A percentile compares a stretch with the other conserved stretches of the same genome.
These are phyloP conservation scores for Drosophila equinoxialis DNA, from an alignment of 1,140 invertebrate species.

Conservation along the genomic window DNA sequence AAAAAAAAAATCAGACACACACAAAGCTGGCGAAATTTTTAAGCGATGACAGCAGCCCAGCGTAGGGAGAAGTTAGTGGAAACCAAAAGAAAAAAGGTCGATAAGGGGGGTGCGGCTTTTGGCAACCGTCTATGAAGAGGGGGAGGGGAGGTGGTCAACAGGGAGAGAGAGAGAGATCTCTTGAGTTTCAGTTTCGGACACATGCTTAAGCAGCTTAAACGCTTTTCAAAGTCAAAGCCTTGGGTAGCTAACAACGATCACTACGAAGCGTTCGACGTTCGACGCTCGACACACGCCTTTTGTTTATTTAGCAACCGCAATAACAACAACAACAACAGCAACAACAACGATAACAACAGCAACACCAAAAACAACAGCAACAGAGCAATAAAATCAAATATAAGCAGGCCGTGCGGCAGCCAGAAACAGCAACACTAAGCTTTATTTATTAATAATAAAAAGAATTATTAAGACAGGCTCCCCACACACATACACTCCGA, in stretches of 20 bases:
- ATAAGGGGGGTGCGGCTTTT: not conserved
- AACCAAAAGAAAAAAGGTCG: too few species aligned
- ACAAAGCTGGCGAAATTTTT: slow-evolving; percentile 74
- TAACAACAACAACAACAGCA: slow-evolving; percentile 29
- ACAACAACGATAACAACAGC: slow-evolving; percentile 7
- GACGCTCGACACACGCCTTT: slow-evolving; percentile 69
- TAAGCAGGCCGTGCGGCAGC: slow-evolving; percentile 70
- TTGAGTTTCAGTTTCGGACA: slow-evolving; percentile 35
- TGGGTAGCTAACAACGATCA: slow-evolving; percentile 34
- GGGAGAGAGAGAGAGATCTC: slow-evolving; percentile 33
- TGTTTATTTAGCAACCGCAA: slow-evolving; percentile 66
- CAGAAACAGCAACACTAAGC: slow-evolving; percentile 49
- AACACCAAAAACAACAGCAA: slow-evolving; percentile 24
- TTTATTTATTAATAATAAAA: slow-evolving; percentile 79
- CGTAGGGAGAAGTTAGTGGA: slow-evolving; percentile 1
- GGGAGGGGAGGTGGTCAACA: not conserved
- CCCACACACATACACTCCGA: not conserved
- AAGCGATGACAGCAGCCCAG: slow-evolving; percentile 73
- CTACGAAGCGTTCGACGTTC: slow-evolving; percentile 13
- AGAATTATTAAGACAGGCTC: slow-evolving; percentile 60
- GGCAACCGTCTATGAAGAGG: not conserved
- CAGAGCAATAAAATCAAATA: slow-evolving; percentile 65
- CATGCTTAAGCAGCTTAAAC: slow-evolving; percentile 73
- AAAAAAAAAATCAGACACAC: slow-evolving; percentile 49
- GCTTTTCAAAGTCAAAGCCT: slow-evolving; percentile 76